Base-by-base conservation (phyloP, 2,888 invertebrate genomes). In the Sabatieria punctata region DNA sequence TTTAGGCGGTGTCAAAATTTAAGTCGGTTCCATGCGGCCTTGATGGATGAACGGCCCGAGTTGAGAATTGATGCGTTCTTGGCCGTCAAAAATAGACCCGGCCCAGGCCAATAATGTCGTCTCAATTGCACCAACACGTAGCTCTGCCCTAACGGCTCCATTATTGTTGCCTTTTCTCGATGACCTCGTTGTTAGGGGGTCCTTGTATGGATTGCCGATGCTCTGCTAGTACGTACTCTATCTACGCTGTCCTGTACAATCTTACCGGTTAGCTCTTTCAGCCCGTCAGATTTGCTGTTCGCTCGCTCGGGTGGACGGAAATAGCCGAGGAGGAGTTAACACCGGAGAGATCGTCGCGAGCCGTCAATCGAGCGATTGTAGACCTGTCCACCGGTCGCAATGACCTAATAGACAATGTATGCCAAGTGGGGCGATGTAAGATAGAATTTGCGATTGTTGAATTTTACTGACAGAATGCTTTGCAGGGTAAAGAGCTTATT, bases 311-410 rank as follows among this genome's bases (percentile, higher is more conserved):
- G 50, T 91, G 89, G 88, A 84, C 86, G 54, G 85, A 85, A 69
- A 88, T 93, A 55, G 79, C 84, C 0, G 91, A 93, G 67, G 82
- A 85, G 15, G 91, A 93, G 68, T 74, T 93, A 51, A 91, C 89
- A 1, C 88, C 89, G 0, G 91, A 93, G 69, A 73, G 83, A 51
- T 88, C 86, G 69, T 85, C 85, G 69, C 82, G 85, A 64, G 88
- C 89, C 43, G 89, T 93, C 58, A 89, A 89, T 73, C 85, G 86
- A 69, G 91, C 91, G 11, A 93, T 93, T 67, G 83, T 89, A 48
- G 89, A 91, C 71, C 75, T 93, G 49, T 86, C 88, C 6, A 74
- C 85, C 43, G 86, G 86, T 11, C 75, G 84, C 59, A 84, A 86
- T 64, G 85, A 86, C 70, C 73, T 83, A 51, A 72, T 83, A 48